phyloP scores from a whole-genome alignment of 2,888 invertebrate genomes.

The Phortica magna region DNA sequence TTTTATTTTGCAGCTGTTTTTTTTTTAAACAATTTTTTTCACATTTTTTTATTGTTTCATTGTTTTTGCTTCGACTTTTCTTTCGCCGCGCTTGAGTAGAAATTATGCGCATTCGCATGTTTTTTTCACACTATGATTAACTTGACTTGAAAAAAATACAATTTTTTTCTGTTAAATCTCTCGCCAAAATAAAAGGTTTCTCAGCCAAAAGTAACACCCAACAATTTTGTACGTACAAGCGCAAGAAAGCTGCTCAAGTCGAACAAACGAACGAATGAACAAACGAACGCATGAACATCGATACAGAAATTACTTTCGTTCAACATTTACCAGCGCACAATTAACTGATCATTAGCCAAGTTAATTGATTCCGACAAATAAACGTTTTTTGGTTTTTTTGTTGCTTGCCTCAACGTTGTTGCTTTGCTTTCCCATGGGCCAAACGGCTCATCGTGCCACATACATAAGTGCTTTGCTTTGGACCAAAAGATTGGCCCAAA shows the following conservation, averaged over 20 bases:
- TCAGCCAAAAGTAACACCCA: conserved; percentile 20
- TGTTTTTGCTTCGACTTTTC: conserved; percentile 32
- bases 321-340: conserved; percentile 38
- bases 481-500: background rate
- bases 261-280: background rate
- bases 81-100: conserved; percentile 30
- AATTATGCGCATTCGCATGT: conserved; percentile 39
- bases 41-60: conserved; percentile 44
- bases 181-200: conserved; percentile 6
- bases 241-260: background rate
- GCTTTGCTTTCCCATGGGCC: conserved; percentile 12
- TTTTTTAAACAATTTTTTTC: no score
- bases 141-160: background rate
- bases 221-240: conserved; percentile 30
- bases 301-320: conserved; percentile 6
- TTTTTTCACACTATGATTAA: conserved; percentile 27
- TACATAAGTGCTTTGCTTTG: background rate
- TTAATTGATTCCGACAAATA: conserved; percentile 25
- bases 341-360: conserved; percentile 50
- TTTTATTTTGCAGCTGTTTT: conserved; percentile 41
- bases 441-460: background rate
- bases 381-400: background rate
- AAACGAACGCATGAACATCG: background rate
- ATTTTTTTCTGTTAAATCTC: background rate
- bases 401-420: background rate